Evolutionary conservation across 2,888 invertebrate species (phyloP), one percentile per base, ranked within the genome.

Genomic region (Hydraecia micacea): DNA sequence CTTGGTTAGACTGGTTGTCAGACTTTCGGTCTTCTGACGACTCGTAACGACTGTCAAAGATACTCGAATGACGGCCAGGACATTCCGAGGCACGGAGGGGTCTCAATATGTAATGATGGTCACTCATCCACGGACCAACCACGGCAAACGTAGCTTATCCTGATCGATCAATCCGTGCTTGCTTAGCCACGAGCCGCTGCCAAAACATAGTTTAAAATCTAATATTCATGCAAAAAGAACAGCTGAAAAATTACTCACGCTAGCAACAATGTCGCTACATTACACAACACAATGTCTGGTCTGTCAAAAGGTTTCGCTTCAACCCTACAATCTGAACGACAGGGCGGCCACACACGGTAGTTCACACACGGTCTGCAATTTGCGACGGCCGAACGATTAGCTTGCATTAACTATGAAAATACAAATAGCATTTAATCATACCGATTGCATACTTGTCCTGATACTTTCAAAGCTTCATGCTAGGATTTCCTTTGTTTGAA

Each of bases 331-430:
- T 71, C 18, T 42, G 28, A n/a, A 18, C 4, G 46, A 4, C 46
- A 78, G 79, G 77, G 74, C 39, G 73, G 78, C 69, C 81, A 78
- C 88, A 87, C 83, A 78, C 87, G 90, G 77, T 71, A 70, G 77
- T 90, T 90, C 90, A 83, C 90, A 90, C 78, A 81, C 65, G 71
- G 75, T 72, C 80, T 75, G 79, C 87, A 87, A 90, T 87, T 90
- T 88, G 84, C 82, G 76, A 77, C 81, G 68, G 76, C 9, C 71
- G 75, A 60, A 65, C 83, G 84, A 85, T 86, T 86, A 80, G 66
- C 81, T 72, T 79, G 81, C 83, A 62, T 70, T 63, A 62, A 62
- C 63, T 70, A 63, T 70, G 70, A 36, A 70, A 63, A 21, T 39
- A 62, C 70, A 60, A 62, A 39, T 62, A 36, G 78, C 67, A 62